Conservation (phyloP, 2,113 vertebrate species). For the Pithys albifrons region DNA sequence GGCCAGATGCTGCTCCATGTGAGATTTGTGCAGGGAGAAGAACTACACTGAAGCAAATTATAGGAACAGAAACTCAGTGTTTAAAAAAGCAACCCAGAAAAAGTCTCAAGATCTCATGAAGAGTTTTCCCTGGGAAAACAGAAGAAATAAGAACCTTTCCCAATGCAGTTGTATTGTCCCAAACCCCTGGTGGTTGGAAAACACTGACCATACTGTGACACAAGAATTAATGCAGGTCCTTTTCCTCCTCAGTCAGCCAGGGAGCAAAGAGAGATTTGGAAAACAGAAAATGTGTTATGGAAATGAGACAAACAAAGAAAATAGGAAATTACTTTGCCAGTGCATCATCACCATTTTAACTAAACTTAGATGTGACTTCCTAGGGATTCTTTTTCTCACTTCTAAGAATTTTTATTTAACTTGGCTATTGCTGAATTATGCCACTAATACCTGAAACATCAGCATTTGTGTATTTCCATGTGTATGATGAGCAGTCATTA, state of each 20-base stretch:
- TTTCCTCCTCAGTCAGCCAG: not conserved
- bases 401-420: not conserved
- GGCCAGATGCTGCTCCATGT: not conserved
- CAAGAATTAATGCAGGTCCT: not conserved
- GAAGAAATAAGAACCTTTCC: not conserved
- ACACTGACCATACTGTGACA: not conserved
- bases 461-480: not conserved
- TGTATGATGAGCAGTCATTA: not conserved
- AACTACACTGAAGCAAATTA: not conserved
- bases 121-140: not conserved
- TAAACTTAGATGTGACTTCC: not conserved
- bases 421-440: not conserved
- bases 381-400: not conserved
- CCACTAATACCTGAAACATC: not conserved
- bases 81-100: not conserved
- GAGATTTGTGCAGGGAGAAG: not conserved
- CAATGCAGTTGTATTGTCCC: not conserved
- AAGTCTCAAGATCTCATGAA: not conserved
- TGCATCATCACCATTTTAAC: not conserved
- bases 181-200: not conserved
- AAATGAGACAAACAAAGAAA: not conserved
- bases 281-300: not conserved
- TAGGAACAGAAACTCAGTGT: not conserved
- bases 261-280: not conserved
- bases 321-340: not conserved